Conservation (phyloP, 2,113 vertebrate species). For the Chaetodon auriga region DNA sequence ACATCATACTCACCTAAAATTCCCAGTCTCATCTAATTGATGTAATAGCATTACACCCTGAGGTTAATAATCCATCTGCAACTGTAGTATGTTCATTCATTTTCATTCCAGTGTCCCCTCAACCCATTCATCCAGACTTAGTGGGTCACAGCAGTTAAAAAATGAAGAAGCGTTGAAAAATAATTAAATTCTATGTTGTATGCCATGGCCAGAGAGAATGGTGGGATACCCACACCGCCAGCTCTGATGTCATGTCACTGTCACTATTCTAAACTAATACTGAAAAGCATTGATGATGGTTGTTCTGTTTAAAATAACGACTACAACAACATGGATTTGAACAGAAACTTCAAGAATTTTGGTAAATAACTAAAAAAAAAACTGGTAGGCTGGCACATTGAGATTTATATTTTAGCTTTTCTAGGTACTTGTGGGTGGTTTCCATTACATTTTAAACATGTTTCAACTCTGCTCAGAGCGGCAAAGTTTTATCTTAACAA, state of each 20-base stretch:
- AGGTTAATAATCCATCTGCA: conserved; percentile 47
- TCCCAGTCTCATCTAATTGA: conserved; percentile 53
- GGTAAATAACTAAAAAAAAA: too few relatives aligned
- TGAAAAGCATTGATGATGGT: neutral
- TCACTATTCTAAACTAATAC: neutral
- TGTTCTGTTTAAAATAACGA: neutral
- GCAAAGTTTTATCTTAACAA: too few relatives aligned
- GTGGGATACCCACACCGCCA: neutral
- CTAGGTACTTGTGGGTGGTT: neutral
- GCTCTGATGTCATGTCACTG: neutral
- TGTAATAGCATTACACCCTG: conserved; percentile 44
- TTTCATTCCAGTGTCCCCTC: conserved; percentile 22
- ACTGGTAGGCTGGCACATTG: neutral
- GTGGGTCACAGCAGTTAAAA: neutral
- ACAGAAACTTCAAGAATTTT: neutral
- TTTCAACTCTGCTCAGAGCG: neutral
- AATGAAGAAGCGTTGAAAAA: neutral
- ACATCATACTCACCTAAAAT: neutral
- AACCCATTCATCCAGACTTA: neutral
- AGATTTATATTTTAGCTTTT: too few relatives aligned
- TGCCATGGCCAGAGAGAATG: neutral
- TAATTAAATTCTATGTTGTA: neutral
- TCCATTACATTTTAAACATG: neutral
- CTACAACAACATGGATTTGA: neutral
- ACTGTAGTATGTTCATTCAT: conserved; percentile 17